Evolutionary conservation across 2,888 invertebrate genomes (phyloP), one percentile per base, ranked within the genome.

Genomic region (Tipula lateralis): DNA sequence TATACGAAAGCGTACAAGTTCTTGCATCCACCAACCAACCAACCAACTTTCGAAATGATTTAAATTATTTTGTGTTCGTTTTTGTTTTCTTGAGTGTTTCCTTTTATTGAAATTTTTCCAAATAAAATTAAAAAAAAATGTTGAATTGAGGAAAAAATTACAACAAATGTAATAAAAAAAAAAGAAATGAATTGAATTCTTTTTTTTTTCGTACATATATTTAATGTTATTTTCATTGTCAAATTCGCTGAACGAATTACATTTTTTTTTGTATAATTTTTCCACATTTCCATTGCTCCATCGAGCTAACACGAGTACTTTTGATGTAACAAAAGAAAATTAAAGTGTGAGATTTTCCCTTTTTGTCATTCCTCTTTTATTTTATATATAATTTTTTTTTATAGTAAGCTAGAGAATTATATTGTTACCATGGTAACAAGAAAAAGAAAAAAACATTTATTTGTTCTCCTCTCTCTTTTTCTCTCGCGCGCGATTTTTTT

Each of bases 171-270:
- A 66, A 66, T 66, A 66, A 24, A 24, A 44, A 16, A 44, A 50
- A 66, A 66, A 24, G 24, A 24, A 66, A 66, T 24, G 66, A 24
- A 24, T 9, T 24, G 24, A 24, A 24, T 24, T 66, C 9, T 66
- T 66, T 66, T 66, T 9, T 24, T 24, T 24, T 66, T 24, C 66
- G 24, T 66, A 66, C 66, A 66, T 66, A 66, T 24, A 66, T 66
- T 66, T 66, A 66, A 66, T 66, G 66, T 66, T 66, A 66, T 66
- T 66, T 66, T 66, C 66, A 66, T 66, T 66, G 66, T 66, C 66
- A 66, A 66, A 66, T 66, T 24, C 66, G 66, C 66, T 66, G 66
- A 66, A 66, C 66, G 66, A 66, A 66, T 66, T 66, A 66, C 66
- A 66, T 24, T 66, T 66, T 66, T 24, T 24, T 6, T 1, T 66